Conservation (phyloP, 1,140 invertebrate species). For the Drosophila teissieri region DNA sequence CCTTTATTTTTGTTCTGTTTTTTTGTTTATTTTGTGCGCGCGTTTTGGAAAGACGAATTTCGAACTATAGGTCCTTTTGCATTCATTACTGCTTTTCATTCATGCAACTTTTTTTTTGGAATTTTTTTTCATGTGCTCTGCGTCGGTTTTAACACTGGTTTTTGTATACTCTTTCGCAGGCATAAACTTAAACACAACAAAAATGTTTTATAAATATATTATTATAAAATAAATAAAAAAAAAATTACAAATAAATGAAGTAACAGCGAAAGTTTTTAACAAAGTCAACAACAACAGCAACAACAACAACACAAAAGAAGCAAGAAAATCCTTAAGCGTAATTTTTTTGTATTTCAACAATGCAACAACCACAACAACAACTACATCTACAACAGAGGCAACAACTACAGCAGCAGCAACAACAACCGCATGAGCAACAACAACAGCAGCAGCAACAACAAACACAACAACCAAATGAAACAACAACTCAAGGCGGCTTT, state of each 20-base stretch:
- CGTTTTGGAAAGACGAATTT: no score
- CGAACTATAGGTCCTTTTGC: constrained; percentile 3
- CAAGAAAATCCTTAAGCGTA: constrained; percentile 27
- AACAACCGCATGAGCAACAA: constrained; percentile 39
- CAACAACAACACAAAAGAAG: constrained; percentile 19
- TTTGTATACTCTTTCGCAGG: constrained; percentile 34
- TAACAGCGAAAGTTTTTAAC: constrained; percentile 34
- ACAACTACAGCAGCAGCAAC: constrained; percentile 25
- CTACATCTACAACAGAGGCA: constrained; percentile 32
- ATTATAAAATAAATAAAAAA: constrained; percentile 43
- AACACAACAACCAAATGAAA: constrained; percentile 31
- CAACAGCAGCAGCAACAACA: constrained; percentile 19
- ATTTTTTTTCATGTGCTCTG: constrained; percentile 36
- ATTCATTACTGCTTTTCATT: background rate
- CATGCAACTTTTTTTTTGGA: constrained; percentile 17
- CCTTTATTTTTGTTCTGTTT: no score
- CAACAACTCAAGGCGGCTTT: constrained; percentile 40
- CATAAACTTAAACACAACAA: constrained; percentile 73
- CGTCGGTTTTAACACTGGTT: constrained; percentile 39
- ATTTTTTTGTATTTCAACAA: constrained; percentile 52
- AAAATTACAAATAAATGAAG: constrained; percentile 12
- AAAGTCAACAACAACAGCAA: constrained; percentile 24
- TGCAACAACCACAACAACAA: constrained; percentile 51
- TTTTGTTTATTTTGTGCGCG: constrained; percentile 1
- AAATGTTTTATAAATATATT: constrained; percentile 76